A percentile compares a stretch with the other conserved stretches of the same genome.
These are phyloP conservation scores for Xylocopa sonorina DNA, from an alignment of 1,140 invertebrate species.

Conservation along the genomic window DNA sequence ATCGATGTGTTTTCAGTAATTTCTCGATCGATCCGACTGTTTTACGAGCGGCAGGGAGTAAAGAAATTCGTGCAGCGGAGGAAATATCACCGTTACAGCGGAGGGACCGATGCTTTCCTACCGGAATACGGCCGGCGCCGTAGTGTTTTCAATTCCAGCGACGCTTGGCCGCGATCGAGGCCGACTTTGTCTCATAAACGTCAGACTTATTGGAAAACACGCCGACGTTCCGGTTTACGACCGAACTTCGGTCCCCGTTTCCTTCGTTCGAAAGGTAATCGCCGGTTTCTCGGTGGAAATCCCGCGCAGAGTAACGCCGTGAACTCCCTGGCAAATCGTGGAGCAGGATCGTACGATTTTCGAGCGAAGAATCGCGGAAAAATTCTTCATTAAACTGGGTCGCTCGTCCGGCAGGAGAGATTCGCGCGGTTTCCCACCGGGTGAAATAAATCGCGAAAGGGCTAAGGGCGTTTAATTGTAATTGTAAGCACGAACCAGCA, in stretches of 20 bases:
- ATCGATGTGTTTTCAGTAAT: neutral
- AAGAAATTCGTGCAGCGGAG: neutral
- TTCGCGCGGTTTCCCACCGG: neutral
- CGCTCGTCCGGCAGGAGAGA: neutral
- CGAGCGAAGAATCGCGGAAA: neutral
- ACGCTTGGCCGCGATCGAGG: conserved; percentile 26
- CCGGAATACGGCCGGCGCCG: neutral
- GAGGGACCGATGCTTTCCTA: neutral
- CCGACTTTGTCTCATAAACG: conserved; percentile 54
- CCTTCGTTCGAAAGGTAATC: conserved; percentile 29
- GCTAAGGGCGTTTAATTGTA: conserved; percentile 5
- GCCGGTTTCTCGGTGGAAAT: neutral
- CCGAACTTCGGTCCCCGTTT: neutral
- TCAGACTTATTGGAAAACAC: conserved; percentile 59
- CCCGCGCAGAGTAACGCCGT: neutral
- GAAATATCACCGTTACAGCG: neutral
- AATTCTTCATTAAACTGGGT: neutral
- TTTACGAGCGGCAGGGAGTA: neutral
- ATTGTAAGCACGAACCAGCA: neutral
- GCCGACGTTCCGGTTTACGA: conserved; percentile 46
- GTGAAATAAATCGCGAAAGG: conserved; percentile 16
- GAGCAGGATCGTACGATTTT: too few relatives aligned
- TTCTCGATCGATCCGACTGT: too few relatives aligned
- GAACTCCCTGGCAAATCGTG: neutral
- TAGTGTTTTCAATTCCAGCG: conserved; percentile 34